Evolutionary conservation across 2,888 invertebrate genomes (phyloP), one percentile per base, ranked within the genome.

Genomic region (Chymomyza procnemis): DNA sequence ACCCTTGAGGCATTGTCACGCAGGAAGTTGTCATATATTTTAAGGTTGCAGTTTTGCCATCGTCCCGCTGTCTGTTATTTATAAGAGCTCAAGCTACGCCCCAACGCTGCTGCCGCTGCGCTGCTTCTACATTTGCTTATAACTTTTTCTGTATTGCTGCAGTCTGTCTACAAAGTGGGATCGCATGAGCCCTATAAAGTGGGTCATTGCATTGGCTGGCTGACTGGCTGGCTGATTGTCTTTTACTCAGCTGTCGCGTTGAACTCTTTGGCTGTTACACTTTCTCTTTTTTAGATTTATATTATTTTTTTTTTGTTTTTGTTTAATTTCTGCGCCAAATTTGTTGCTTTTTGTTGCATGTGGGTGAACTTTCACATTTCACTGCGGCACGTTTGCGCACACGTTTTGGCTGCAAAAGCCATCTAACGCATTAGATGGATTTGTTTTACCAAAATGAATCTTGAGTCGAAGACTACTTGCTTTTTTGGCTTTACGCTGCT

Each of bases 281-380:
- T 85, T 79, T 87, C 85, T 85, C 85, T 85, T 83, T 87, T 85
- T 65, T 64, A 70, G 69, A 74, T 77, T 79, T n/a, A n/a, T n/a
- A n/a, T n/a, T n/a, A n/a, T n/a, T n/a, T n/a, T n/a, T n/a, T n/a
- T n/a, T n/a, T n/a, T n/a, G n/a, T n/a, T n/a, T n/a, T n/a, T n/a
- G n/a, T n/a, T 85, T 75, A 76, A 73, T 78, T 82, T 78, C 62
- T 66, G 57, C 60, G 34, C 69, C 54, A 73, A 65, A 70, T 71
- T 71, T 80, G 74, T 73, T 21, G n/a, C 30, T 50, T 19, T 61
- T 26, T 16, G 16, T 19, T 52, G 34, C 54, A 22, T 76, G 89
- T 88, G 89, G 89, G 89, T 88, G 88, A 88, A 89, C 88, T 88
- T 88, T 88, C 88, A 88, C 88, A 87, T 89, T 79, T 75, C 68